Conservation (phyloP, 2,113 vertebrate genomes). For the Melanostigma gelatinosum region DNA sequence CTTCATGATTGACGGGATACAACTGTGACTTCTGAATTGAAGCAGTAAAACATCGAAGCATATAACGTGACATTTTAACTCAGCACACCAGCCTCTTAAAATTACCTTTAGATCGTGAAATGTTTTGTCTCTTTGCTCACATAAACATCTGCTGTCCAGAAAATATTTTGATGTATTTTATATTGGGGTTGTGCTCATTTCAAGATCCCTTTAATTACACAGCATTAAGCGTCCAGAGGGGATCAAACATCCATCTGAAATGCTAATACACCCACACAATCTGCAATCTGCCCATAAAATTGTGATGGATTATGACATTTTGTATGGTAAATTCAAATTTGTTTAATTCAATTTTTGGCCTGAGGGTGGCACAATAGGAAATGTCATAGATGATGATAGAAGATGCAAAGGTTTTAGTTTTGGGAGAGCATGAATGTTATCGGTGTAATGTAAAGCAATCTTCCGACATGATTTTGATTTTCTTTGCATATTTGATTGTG, state of each 20-base stretch:
- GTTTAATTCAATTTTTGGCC: not conserved
- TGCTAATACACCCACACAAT: not conserved
- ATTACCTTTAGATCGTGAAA: slow-evolving; percentile 14
- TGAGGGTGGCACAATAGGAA: not conserved
- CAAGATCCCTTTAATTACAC: slow-evolving; percentile 23
- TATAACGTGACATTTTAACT: slow-evolving; percentile 2
- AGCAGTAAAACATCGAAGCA: not conserved
- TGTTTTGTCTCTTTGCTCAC: slow-evolving; percentile 20
- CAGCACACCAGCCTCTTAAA: not conserved
- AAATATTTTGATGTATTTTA: slow-evolving; percentile 1
- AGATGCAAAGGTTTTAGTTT: not conserved
- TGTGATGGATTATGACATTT: not conserved
- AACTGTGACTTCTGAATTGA: not conserved
- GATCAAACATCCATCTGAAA: slow-evolving; percentile 18
- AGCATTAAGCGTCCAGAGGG: slow-evolving; percentile 3
- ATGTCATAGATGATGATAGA: not conserved
- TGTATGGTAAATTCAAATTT: not conserved
- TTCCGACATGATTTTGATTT: not conserved
- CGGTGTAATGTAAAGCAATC: not conserved
- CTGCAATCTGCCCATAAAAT: not conserved
- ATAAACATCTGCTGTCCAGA: slow-evolving; percentile 34
- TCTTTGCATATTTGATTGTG: not conserved
- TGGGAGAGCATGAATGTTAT: not conserved
- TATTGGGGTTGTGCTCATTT: slow-evolving; percentile 3
- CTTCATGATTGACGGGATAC: not conserved